Percentiles rank a stretch among this genome's conserved stretches.
Evolutionary conservation across 2,888 invertebrate genomes (phyloP).

Genomic region (Leucophenga montana): DNA sequence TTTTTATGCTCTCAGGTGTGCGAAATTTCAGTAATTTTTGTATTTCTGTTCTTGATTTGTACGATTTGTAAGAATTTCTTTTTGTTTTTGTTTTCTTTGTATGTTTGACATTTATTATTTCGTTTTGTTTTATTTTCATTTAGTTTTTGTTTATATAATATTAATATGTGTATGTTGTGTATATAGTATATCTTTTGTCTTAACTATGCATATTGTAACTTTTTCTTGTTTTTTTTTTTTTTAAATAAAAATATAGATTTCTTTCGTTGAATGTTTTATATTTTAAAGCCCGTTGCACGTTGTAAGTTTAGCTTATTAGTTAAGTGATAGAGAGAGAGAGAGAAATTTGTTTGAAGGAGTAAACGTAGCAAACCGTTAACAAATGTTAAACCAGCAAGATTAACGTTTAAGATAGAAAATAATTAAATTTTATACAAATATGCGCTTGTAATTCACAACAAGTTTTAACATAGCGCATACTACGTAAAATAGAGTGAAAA

Average conservation of each 20-base stretch:
- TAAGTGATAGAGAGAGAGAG: too few species aligned
- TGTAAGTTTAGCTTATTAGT: conserved; percentile 13
- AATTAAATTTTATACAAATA: too few species aligned
- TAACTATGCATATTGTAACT: conserved; percentile 9
- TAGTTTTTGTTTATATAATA: not conserved
- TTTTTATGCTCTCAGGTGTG: conserved; percentile 42
- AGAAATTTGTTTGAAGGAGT: too few species aligned
- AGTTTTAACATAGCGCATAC: too few species aligned
- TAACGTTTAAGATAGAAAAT: too few species aligned
- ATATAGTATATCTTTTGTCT: too few species aligned
- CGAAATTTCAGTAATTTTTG: conserved; percentile 47
- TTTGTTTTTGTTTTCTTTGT: conserved; percentile 37
- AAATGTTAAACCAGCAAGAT: too few species aligned
- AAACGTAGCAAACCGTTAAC: too few species aligned
- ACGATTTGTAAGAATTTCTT: conserved; percentile 39
- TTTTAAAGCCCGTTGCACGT: conserved; percentile 4
- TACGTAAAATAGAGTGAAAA: too few species aligned
- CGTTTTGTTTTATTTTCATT: conserved; percentile 40
- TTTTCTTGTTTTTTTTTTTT: conserved; percentile 43
- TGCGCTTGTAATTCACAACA: too few species aligned
- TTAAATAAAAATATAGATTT: conserved; percentile 23
- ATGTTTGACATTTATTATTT: conserved; percentile 43
- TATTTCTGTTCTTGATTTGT: conserved; percentile 46
- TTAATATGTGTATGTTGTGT: too few species aligned
- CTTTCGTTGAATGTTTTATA: conserved; percentile 25